These are phyloP conservation scores for Chelmon rostratus DNA, from an alignment of 2,797 vertebrate genomes.

Conservation along the genomic window DNA sequence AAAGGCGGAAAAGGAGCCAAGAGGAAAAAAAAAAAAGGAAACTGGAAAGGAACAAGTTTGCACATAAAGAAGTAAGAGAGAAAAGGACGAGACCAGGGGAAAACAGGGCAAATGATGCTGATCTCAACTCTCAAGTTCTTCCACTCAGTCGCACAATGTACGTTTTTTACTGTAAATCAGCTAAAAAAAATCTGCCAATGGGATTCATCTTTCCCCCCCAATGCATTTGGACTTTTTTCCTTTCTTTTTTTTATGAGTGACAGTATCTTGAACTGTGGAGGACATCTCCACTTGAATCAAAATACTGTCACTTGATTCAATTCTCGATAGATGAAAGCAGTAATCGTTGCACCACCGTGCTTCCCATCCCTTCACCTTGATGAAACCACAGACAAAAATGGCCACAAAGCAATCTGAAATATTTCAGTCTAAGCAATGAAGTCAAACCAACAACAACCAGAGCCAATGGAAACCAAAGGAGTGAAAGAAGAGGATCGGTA, in stretches of 20 bases:
- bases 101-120: conserved; percentile 47
- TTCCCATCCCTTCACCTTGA: conserved; percentile 62
- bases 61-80: conserved; percentile 47
- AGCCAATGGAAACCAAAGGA: conserved; percentile 77
- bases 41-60: conserved; percentile 32
- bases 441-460: conserved; percentile 77
- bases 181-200: conserved; percentile 21
- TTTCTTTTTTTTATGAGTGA: neutral
- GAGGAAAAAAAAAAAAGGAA: conserved; percentile 12
- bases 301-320: conserved; percentile 36
- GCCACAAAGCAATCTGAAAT: conserved; percentile 53
- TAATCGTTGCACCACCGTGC: conserved; percentile 45
- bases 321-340: conserved; percentile 6
- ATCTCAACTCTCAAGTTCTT: conserved; percentile 44
- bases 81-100: conserved; percentile 53
- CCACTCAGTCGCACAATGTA: conserved; percentile 33
- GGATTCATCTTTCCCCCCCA: conserved; percentile 2
- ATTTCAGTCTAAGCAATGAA: conserved; percentile 75
- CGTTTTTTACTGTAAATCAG: neutral
- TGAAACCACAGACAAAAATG: conserved; percentile 67
- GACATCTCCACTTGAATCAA: conserved; percentile 19
- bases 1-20: neutral
- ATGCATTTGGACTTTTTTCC: neutral
- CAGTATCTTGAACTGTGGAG: conserved; percentile 22
- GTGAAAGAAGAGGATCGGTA: conserved; percentile 66